These are phyloP conservation scores for Ophiodon elongatus DNA, from an alignment of 2,113 vertebrate species.

Conservation along the genomic window DNA sequence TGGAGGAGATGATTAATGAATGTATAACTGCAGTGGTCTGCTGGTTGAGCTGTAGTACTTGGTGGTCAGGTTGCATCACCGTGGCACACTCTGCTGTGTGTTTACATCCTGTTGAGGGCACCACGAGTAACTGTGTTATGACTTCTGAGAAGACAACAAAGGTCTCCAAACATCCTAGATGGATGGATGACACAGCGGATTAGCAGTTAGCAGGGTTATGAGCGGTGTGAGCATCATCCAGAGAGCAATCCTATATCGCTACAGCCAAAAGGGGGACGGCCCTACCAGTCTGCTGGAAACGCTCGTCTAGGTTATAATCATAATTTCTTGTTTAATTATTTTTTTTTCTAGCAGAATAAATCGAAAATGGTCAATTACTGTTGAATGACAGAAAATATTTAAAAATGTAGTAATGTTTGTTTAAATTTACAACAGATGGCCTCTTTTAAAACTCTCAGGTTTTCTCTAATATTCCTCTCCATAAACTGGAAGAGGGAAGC, in stretches of 20 bases:
- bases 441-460: constrained; percentile 79
- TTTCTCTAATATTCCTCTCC: constrained; percentile 79
- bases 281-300: constrained; percentile 45
- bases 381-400: constrained; percentile 51
- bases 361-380: constrained; percentile 40
- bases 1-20: not conserved
- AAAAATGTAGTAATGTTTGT: constrained; percentile 55
- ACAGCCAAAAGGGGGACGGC: constrained; percentile 40
- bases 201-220: not conserved
- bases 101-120: not conserved
- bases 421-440: constrained; percentile 66
- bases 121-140: not conserved
- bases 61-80: not conserved
- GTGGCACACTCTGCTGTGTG: not conserved
- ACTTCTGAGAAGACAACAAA: not conserved
- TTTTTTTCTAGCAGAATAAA: constrained; percentile 38
- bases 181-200: constrained; percentile 6
- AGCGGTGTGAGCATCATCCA: constrained; percentile 33
- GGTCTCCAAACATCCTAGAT: not conserved
- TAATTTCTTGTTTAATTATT: constrained; percentile 2
- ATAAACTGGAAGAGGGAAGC: constrained; percentile 75
- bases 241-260: constrained; percentile 45
- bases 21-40: not conserved
- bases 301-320: constrained; percentile 27
- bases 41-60: not conserved